Evolutionary conservation across 1,140 invertebrate genomes (phyloP), one percentile per base, ranked within the genome.

Genomic region (Drosophila auraria): DNA sequence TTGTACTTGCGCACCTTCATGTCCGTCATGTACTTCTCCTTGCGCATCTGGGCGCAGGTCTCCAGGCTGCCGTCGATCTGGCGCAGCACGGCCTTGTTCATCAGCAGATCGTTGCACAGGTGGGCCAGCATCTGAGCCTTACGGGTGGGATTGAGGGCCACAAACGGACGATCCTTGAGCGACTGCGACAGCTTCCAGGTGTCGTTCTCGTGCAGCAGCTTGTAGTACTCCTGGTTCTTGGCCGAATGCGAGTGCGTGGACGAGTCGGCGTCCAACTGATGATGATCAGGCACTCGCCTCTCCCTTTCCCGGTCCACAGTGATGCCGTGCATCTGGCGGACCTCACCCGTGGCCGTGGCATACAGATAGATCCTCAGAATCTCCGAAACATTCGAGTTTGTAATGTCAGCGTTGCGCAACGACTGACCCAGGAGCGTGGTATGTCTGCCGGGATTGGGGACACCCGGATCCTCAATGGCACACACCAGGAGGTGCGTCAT

Each of bases 381-480:
- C 93, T 99, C 98, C 40, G 97, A 97, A n/a, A 99, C 94, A 90
- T 98, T 98, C 14, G 96, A 95, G 66, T 98, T 97, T 1, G 97
- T 98, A 25, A 99, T 97, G 81, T 98, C 98, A 3, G 97, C 97
- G 91, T 98, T 97, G 30, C 97, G 96, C 6, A 99, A 94, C 73
- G 97, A 98, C 93, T 99, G 98, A 0, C 97, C 97, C 1, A 99
- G 94, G 4, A 97, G 94, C 0, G 98, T 99, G 0, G 97, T 97
- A 87, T 98, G 97, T 6, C 97, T 93, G 0, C 96, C 96, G 0
- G 97, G 97, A 92, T 98, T 97, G 0, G 97, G 97, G 33, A 99
- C 97, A 1, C 98, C 98, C 1, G 98, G 98, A 94, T 99, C 98
- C 93, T 98, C 96, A 57, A 99, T 98, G 42, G 98, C 98, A 93